Base-by-base conservation (phyloP, 2,797 vertebrate species). In the Melanotaenia pygmaea region DNA sequence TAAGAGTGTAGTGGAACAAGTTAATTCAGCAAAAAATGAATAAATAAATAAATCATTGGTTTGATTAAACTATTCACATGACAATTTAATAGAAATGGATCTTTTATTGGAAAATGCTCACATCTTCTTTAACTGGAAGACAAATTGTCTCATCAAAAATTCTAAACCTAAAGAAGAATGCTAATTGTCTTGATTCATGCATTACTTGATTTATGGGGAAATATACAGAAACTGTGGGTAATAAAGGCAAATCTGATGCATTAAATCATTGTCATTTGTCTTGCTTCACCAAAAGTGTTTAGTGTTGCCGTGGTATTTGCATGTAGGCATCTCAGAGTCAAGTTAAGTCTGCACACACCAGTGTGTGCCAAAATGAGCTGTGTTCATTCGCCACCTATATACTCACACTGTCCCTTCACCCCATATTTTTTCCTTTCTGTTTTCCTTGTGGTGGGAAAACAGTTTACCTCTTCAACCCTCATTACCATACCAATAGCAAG, bases 401-500 rank as follows among this genome's bases (percentile, higher is more conserved):
- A 64, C 43, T 24, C 26, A 24, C 59, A 38, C 61, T 56, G 57
- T 54, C 80, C 40, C 69, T 40, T 64, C 47, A 43, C 35, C 69
- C 51, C 40, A 50, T 18, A 18, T 47, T 61, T 26, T 26, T 26
- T 26, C 26, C 26, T 26, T 26, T 2, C 26, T 26, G 26, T 26
- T 26, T 26, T 70, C 59, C 65, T 66, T 83, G 51, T 75, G 67
- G 80, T 87, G 92, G 90, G 89, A 88, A 89, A 65, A 4, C 79
- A 80, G 70, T 86, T 86, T 89, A 83, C 83, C 86, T 89, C 86
- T 81, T 88, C 84, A 88, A 86, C 80, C 80, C 83, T 89, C 82
- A 89, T 92, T 91, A 90, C 66, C 89, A 93, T 91, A 81, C 73
- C 85, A 90, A 90, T 86, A 78, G 86, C 13, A 28, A 80, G 75